Evolutionary conservation across 2,113 vertebrate species (phyloP).

Genomic region (Pelobates fuscus): DNA sequence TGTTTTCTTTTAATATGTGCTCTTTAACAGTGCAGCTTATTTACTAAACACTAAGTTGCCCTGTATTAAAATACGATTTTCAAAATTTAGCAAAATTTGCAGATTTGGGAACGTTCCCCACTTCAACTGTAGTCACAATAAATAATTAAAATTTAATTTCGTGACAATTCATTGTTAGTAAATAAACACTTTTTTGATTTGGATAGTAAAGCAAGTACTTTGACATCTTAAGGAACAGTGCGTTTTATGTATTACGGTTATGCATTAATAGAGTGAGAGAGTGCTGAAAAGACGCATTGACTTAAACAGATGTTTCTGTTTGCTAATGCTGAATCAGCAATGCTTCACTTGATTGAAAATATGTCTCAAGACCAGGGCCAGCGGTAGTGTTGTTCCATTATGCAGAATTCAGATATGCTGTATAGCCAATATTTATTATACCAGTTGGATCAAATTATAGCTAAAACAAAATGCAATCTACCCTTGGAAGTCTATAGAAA

Average conservation of each 20-base stretch:
- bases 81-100: too few relatives aligned
- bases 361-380: background rate
- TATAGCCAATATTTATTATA: background rate
- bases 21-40: too few relatives aligned
- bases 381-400: background rate
- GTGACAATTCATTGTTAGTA: too few relatives aligned
- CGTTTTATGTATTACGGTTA: background rate
- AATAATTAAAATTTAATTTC: too few relatives aligned
- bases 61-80: too few relatives aligned
- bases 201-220: too few relatives aligned
- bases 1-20: too few relatives aligned
- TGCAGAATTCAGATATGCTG: background rate
- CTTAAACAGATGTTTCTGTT: background rate
- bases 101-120: too few relatives aligned
- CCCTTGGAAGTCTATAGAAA: background rate
- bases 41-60: too few relatives aligned
- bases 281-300: background rate
- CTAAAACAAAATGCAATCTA: background rate
- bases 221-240: too few relatives aligned
- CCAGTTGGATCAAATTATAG: background rate
- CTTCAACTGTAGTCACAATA: too few relatives aligned
- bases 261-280: background rate
- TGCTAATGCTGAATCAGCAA: background rate
- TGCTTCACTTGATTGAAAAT: background rate
- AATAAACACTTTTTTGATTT: too few relatives aligned